Percentiles rank a stretch among this genome's conserved stretches.
Conservation (phyloP, 2,888 invertebrate genomes). For the Alloplasta piceator region DNA sequence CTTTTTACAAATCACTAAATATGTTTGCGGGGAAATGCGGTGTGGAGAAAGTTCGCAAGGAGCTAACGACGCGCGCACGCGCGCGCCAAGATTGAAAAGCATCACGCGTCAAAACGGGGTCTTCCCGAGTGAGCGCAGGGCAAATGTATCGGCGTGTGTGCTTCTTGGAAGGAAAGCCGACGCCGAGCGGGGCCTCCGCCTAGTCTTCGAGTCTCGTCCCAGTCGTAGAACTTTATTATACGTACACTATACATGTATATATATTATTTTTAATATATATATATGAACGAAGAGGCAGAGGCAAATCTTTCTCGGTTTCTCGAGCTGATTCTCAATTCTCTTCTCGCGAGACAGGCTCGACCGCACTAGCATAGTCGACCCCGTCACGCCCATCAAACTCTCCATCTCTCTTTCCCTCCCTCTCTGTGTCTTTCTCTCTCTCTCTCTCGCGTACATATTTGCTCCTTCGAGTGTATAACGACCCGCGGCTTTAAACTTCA, state of each 20-base stretch:
- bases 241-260: conserved; percentile 3
- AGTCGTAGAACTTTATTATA: conserved; percentile 33
- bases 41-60: too few species aligned
- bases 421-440: conserved; percentile 35
- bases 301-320: conserved; percentile 51
- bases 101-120: too few species aligned
- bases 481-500: conserved; percentile 74
- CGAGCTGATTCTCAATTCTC: conserved; percentile 58
- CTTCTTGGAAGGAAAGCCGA: conserved; percentile 53
- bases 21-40: too few species aligned
- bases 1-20: too few species aligned
- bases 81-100: too few species aligned
- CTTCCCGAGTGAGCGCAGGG: neutral
- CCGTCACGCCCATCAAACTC: conserved; percentile 82
- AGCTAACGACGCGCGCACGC: too few species aligned
- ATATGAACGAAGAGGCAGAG: conserved; percentile 23
- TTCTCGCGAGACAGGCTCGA: conserved; percentile 65
- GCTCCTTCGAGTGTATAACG: conserved; percentile 63
- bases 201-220: conserved; percentile 21
- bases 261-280: conserved; percentile 3
- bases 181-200: conserved; percentile 25
- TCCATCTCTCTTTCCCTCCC: conserved; percentile 57
- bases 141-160: conserved; percentile 26
- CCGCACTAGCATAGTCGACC: conserved; percentile 69
- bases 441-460: conserved; percentile 59